Conservation (phyloP, 1,140 invertebrate species). For the Bombus waltoni region DNA sequence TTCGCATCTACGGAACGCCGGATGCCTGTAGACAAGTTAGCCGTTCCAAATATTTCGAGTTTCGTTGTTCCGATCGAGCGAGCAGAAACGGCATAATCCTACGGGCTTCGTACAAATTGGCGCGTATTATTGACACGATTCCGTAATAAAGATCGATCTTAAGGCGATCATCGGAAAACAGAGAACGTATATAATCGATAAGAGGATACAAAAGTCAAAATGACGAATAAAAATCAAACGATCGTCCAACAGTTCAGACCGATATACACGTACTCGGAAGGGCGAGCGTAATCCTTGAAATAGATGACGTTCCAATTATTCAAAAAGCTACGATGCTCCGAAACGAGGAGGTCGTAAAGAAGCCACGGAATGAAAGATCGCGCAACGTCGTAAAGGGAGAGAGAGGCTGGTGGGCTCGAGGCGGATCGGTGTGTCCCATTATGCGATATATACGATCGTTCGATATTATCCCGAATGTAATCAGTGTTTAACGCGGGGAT, state of each 20-base stretch:
- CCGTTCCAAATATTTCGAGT: no score
- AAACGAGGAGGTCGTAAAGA: background rate
- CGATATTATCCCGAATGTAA: conserved; percentile 4
- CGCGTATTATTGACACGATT: no score
- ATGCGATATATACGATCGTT: background rate
- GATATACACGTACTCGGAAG: no score
- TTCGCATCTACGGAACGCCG: no score
- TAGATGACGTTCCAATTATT: background rate
- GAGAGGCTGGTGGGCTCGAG: background rate
- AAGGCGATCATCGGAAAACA: background rate
- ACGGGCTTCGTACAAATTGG: background rate
- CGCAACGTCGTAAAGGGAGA: background rate
- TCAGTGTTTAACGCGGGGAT: background rate
- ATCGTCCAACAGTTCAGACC: no score
- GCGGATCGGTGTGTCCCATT: background rate
- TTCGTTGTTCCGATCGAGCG: no score
- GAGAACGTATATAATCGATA: no score
- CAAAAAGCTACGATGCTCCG: background rate
- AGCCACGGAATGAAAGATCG: background rate
- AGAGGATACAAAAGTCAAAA: no score
- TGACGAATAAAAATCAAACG: no score
- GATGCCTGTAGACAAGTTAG: no score
- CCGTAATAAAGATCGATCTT: background rate
- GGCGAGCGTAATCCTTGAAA: no score
- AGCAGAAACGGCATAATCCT: no score